Base-by-base conservation (phyloP, 1,140 invertebrate genomes). In the Planococcus citri region DNA sequence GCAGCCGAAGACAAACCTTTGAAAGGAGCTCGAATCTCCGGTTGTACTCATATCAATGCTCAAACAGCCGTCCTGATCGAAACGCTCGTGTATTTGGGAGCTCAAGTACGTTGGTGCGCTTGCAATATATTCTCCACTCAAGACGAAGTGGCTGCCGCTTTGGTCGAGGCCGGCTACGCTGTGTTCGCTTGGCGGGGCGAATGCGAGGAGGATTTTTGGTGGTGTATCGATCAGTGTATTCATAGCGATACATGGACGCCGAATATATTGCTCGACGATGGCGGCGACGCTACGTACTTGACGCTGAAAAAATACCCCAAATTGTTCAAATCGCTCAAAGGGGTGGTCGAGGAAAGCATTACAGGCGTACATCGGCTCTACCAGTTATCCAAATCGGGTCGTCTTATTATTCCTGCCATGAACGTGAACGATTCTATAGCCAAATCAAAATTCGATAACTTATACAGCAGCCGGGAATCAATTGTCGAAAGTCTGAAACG, bases 401-500 rank as follows among this genome's bases (percentile, higher is more conserved):
- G 97, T 80, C 81, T 98, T 51, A 90, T 88, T n/a, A 93, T 97
- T 21, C 95, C 95, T 1, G 95, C 96, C 1, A 98, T 98, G 93
- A 98, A 98, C 81, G 94, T 98, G 29, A 98, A 98, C 77, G 95
- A 98, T 80, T 96, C 93, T 25, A 95, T 98, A 9, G 98, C 94
- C 0, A 98, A 98, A 84, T 97, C 94, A n/a, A 98, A 97, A 82
- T 98, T 97, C 79, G 95, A 98, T 78, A 98, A 95, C 80, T 82
- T 96, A 27, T 96, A 96, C 78, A 92, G 90, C 73, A 95, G 93
- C 79, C 83, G 90, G 27, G 91, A 94, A 80, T 90, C 88, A 69
- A 90, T 94, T 74, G 84, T 94, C 74, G 91, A 93, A 51, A 94
- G 91, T 75, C 82, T 98, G 68, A 98, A 97, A 79, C 83, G 95